A percentile compares a stretch with the other conserved stretches of the same genome.
phyloP scores from a whole-genome alignment of 2,888 invertebrate genomes.

The Drosophila monieri region DNA sequence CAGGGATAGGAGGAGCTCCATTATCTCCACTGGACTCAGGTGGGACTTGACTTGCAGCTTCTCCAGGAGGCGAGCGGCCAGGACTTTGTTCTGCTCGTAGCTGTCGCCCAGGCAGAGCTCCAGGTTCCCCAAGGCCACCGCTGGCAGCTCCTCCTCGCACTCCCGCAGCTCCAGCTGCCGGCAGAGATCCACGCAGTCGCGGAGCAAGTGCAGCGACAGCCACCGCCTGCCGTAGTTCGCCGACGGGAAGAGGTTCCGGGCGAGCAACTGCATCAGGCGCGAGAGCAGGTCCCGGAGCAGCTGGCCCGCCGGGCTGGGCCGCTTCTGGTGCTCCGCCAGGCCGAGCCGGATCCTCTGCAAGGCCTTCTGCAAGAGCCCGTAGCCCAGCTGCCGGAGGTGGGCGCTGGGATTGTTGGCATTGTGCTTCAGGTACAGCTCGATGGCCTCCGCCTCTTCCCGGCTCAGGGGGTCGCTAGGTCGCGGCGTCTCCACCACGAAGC shows the following conservation, averaged over 20 bases:
- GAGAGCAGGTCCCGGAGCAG: conserved; percentile 84
- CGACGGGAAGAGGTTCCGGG: conserved; percentile 85
- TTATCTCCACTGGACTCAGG: conserved; percentile 30
- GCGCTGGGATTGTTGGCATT: conserved; percentile 88
- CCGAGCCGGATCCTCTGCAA: conserved; percentile 85
- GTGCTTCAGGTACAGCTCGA: conserved; percentile 87
- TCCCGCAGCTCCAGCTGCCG: conserved; percentile 49
- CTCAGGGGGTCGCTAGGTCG: conserved; percentile 89
- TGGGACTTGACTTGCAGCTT: conserved; percentile 4
- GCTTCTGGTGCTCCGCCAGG: conserved; percentile 59
- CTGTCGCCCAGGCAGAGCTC: conserved; percentile 88
- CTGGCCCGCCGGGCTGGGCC: conserved; percentile 4
- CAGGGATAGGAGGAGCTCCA: conserved; percentile 87
- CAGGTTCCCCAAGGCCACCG: conserved; percentile 52
- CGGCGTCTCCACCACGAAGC: conserved; percentile 89
- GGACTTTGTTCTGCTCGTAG: conserved; percentile 90
- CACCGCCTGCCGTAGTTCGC: conserved; percentile 87
- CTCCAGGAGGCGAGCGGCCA: conserved; percentile 55
- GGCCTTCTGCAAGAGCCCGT: conserved; percentile 88
- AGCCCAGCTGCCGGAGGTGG: conserved; percentile 85
- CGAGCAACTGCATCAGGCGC: conserved; percentile 85
- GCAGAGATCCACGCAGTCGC: conserved; percentile 76
- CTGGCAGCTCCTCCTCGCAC: conserved; percentile 80
- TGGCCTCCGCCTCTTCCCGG: conserved; percentile 86
- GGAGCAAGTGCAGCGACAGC: conserved; percentile 86